Evolutionary conservation across 2,888 invertebrate genomes (phyloP).

Genomic region (Loripinus fragilis): DNA sequence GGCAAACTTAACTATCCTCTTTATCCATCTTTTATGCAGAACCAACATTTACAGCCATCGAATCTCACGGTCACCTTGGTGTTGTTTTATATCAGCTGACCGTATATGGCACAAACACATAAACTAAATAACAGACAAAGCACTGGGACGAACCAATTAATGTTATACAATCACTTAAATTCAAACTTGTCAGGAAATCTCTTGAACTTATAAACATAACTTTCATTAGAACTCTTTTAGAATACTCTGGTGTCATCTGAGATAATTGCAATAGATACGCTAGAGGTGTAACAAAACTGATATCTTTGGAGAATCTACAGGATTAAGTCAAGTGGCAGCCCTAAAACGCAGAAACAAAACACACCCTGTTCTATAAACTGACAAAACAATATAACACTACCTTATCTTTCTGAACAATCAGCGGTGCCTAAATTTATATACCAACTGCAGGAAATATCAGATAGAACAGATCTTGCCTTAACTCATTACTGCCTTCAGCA

Average conservation of each 20-base stretch:
- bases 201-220: neutral
- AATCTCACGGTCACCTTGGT: neutral
- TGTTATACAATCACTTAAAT: neutral
- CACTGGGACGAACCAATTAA: neutral
- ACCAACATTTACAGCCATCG: neutral
- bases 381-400: no score
- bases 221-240: neutral
- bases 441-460: no score
- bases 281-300: no score
- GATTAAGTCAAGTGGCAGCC: no score
- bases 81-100: neutral
- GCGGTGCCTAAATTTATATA: no score
- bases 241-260: neutral
- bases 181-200: neutral
- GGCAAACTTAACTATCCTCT: neutral
- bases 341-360: no score
- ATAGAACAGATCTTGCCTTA: no score
- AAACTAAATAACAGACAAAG: neutral
- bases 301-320: no score
- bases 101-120: neutral
- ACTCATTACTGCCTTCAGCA: no score
- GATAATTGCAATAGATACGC: neutral
- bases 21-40: neutral
- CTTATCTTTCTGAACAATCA: no score
- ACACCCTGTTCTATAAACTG: no score